Conservation (phyloP, 2,113 vertebrate species). For the Pelusios castaneus region DNA sequence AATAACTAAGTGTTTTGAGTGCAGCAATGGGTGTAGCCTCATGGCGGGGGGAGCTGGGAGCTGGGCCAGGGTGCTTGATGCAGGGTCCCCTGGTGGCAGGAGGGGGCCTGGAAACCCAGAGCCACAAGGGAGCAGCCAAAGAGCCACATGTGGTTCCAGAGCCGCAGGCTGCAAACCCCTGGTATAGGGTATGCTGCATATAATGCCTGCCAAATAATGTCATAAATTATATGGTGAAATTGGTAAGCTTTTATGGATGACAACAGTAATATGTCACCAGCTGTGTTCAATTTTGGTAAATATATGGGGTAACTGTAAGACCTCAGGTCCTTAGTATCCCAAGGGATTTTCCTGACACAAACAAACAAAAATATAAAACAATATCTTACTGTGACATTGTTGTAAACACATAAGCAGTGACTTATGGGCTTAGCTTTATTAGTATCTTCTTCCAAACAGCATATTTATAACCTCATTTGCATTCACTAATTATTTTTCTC, state of each 20-base stretch:
- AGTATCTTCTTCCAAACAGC: constrained; percentile 17
- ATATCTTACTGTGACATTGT: neutral
- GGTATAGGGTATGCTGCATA: neutral
- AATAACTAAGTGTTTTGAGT: too few relatives aligned
- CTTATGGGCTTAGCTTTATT: neutral
- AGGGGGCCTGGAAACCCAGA: too few relatives aligned
- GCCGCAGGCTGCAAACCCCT: too few relatives aligned
- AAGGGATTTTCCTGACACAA: neutral
- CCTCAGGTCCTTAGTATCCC: neutral
- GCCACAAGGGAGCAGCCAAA: too few relatives aligned
- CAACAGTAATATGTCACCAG: neutral
- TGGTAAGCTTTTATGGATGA: neutral
- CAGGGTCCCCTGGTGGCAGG: too few relatives aligned
- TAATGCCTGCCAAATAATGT: neutral
- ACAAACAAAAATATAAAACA: neutral
- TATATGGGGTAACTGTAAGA: neutral
- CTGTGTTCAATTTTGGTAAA: neutral
- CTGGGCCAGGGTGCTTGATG: too few relatives aligned
- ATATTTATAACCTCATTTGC: constrained; percentile 1
- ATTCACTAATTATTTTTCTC: constrained; percentile 20
- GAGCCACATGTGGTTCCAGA: too few relatives aligned
- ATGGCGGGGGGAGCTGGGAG: too few relatives aligned
- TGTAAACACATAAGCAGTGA: neutral
- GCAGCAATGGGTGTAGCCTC: too few relatives aligned
- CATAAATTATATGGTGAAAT: neutral